These are phyloP conservation scores for Diglossa brunneiventris DNA, from an alignment of 2,113 vertebrate genomes.

Conservation along the genomic window DNA sequence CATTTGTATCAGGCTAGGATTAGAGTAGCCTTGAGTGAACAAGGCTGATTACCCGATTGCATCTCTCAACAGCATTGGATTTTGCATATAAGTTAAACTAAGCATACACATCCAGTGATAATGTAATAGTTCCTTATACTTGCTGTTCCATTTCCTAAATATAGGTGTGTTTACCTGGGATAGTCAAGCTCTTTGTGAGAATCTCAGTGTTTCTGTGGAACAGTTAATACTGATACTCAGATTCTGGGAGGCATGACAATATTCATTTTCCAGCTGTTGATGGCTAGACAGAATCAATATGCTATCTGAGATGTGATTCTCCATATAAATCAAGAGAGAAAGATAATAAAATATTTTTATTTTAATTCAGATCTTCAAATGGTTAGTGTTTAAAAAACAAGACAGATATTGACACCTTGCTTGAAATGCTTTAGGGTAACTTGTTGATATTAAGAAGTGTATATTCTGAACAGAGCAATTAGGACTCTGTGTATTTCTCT, in stretches of 20 bases:
- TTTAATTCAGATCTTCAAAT: background rate
- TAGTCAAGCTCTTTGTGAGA: background rate
- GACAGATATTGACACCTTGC: background rate
- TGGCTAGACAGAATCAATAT: background rate
- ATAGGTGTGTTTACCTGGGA: background rate
- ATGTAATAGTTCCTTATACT: background rate
- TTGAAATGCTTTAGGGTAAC: background rate
- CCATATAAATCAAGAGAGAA: background rate
- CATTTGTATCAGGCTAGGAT: background rate
- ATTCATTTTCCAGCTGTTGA: background rate
- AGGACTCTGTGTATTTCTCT: background rate
- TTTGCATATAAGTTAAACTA: background rate
- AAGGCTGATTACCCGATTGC: background rate
- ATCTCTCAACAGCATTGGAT: background rate
- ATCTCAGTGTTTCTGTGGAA: background rate
- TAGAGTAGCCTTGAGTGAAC: background rate
- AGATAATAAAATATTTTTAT: background rate
- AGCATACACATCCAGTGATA: background rate
- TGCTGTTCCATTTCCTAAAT: background rate
- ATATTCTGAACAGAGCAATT: background rate
- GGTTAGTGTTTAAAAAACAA: background rate
- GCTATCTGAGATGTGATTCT: background rate
- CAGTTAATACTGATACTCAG: background rate
- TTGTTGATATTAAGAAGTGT: background rate
- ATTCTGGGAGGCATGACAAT: background rate